A percentile compares a stretch with the other conserved stretches of the same genome.
These are phyloP conservation scores for Hydrochoerus hydrochaeris DNA, from an alignment of 2,113 vertebrate species.

Conservation along the genomic window DNA sequence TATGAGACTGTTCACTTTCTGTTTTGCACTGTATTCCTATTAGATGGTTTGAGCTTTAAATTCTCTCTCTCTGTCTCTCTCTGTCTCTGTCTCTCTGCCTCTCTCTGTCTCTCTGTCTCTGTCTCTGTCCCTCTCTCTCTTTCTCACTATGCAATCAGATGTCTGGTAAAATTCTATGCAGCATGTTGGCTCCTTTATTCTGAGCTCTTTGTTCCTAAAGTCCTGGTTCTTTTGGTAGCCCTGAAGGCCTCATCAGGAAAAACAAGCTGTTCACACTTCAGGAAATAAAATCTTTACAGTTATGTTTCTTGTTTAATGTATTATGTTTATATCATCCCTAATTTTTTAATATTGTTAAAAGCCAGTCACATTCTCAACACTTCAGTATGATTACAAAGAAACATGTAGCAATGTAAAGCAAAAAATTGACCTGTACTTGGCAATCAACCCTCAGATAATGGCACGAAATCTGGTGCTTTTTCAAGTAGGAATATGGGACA, in stretches of 20 bases:
- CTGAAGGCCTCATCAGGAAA: background rate
- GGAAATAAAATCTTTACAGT: constrained; percentile 26
- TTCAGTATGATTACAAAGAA: constrained; percentile 47
- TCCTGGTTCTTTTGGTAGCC: background rate
- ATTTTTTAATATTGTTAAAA: constrained; percentile 61
- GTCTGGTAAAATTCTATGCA: background rate
- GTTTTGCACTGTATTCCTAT: background rate
- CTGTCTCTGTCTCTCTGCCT: background rate
- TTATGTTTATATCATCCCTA: background rate
- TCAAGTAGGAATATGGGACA: constrained; percentile 56
- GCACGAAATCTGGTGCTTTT: constrained; percentile 61
- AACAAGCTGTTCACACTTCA: constrained; percentile 17
- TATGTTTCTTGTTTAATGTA: background rate
- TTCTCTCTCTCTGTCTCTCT: background rate
- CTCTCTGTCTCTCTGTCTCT: background rate
- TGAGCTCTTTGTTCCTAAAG: background rate
- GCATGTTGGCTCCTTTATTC: background rate
- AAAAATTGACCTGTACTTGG: constrained; percentile 50
- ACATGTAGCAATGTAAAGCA: background rate
- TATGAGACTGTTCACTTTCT: background rate
- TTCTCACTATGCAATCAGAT: background rate
- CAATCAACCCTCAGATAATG: constrained; percentile 51
- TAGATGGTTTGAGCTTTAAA: background rate
- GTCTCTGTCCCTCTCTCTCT: background rate
- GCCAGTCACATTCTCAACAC: constrained; percentile 9